phyloP scores from a whole-genome alignment of 2,888 invertebrate species.

The Agrenia bidenticulata region DNA sequence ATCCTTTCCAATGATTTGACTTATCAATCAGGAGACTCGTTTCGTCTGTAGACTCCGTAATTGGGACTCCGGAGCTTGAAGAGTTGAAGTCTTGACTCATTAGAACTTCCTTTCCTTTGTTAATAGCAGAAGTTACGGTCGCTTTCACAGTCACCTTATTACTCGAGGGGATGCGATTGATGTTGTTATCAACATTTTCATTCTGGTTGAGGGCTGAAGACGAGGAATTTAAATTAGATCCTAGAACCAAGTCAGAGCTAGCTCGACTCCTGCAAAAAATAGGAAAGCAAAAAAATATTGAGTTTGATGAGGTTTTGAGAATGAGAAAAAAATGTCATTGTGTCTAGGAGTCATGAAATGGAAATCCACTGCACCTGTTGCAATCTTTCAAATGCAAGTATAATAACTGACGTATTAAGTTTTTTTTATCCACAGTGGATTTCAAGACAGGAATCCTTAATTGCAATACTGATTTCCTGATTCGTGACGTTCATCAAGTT shows the following conservation, averaged over 20 bases:
- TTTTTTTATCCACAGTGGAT: too few species aligned
- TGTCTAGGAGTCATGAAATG: background rate
- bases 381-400: too few species aligned
- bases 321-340: slow-evolving; percentile 9
- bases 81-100: slow-evolving; percentile 5
- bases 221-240: slow-evolving; percentile 32
- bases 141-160: background rate
- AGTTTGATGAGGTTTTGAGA: background rate
- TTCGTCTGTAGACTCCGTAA: slow-evolving; percentile 40
- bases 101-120: slow-evolving; percentile 1
- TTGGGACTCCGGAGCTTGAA: slow-evolving; percentile 15
- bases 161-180: background rate
- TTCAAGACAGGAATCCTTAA: too few species aligned
- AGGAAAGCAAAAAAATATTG: background rate
- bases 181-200: background rate
- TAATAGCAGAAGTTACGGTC: background rate
- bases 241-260: slow-evolving; percentile 36
- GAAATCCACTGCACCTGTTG: too few species aligned
- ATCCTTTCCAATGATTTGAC: slow-evolving; percentile 28
- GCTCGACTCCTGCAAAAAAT: slow-evolving; percentile 45
- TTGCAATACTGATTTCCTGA: background rate
- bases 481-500: slow-evolving; percentile 2
- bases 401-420: too few species aligned
- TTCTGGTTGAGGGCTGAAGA: slow-evolving; percentile 23
- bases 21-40: slow-evolving; percentile 33